Evolutionary conservation across 2,797 vertebrate species (phyloP).

Genomic region (Sphenopsis melanotis): DNA sequence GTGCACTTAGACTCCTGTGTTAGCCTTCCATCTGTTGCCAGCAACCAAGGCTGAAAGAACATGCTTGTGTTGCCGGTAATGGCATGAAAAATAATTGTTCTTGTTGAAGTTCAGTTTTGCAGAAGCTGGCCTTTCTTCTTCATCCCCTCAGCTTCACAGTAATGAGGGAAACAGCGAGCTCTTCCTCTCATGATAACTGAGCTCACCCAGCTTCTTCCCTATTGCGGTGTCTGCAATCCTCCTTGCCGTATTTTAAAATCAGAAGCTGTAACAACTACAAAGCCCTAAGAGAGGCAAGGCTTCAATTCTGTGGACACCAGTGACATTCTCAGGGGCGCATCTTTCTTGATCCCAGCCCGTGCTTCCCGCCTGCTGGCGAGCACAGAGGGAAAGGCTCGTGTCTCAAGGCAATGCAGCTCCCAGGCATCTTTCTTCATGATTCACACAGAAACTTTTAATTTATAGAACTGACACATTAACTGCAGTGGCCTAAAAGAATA

Average conservation of each 20-base stretch:
- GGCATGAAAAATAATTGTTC: background rate
- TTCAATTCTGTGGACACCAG: background rate
- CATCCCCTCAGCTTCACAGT: background rate
- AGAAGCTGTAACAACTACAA: background rate
- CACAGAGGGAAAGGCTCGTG: fast-evolving
- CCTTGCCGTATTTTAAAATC: background rate
- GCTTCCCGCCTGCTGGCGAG: background rate
- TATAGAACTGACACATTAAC: slow-evolving; percentile 42
- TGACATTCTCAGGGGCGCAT: background rate
- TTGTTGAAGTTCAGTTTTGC: background rate
- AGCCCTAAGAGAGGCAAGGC: background rate
- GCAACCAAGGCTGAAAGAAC: background rate
- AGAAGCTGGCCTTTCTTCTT: background rate
- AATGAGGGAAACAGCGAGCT: background rate
- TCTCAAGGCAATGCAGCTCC: background rate
- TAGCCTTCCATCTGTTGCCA: background rate
- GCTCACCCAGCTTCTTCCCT: background rate
- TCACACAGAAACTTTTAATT: slow-evolving; percentile 59
- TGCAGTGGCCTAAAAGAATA: slow-evolving; percentile 27
- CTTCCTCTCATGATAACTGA: background rate
- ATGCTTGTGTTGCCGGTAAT: background rate
- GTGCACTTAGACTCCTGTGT: background rate
- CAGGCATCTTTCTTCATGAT: slow-evolving; percentile 8
- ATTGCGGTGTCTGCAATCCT: background rate
- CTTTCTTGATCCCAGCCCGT: fast-evolving